Percentiles rank a stretch among this genome's conserved stretches.
Evolutionary conservation across 1,140 invertebrate genomes (phyloP).

Genomic region (Drosophila miranda): DNA sequence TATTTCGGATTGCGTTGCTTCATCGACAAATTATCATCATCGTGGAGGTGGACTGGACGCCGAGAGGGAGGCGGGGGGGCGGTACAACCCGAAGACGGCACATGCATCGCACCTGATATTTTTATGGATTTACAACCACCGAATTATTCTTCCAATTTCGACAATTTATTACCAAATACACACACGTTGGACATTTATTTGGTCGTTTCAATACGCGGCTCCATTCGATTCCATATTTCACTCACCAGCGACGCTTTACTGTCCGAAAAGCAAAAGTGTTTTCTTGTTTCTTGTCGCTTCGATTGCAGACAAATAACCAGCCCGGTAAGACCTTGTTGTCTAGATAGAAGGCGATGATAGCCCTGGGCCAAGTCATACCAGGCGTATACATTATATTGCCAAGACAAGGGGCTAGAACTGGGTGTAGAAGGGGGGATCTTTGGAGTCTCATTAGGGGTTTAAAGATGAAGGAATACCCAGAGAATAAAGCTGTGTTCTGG

Average conservation of each 20-base stretch:
- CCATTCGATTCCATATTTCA: slow-evolving; percentile 18
- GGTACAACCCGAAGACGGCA: slow-evolving; percentile 1
- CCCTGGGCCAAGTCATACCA: slow-evolving; percentile 40
- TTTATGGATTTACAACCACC: slow-evolving; percentile 75
- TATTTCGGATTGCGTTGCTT: slow-evolving; percentile 51
- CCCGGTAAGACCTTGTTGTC: slow-evolving; percentile 42
- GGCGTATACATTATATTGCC: slow-evolving; percentile 63
- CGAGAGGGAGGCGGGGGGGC: neutral
- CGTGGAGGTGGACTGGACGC: neutral
- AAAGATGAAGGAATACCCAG: too few species aligned
- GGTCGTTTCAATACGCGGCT: slow-evolving; percentile 24
- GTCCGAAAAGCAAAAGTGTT: slow-evolving; percentile 66
- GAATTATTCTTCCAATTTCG: slow-evolving; percentile 77
- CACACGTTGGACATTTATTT: slow-evolving; percentile 63
- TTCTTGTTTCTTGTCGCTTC: slow-evolving; percentile 16
- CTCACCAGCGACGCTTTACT: slow-evolving; percentile 42
- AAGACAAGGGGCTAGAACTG: slow-evolving; percentile 25
- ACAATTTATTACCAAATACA: slow-evolving; percentile 75
- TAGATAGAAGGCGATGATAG: slow-evolving; percentile 66
- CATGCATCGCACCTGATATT: slow-evolving; percentile 72
- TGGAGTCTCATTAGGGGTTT: too few species aligned
- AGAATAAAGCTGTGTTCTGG: too few species aligned
- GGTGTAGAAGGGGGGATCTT: neutral
- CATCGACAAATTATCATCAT: slow-evolving; percentile 49
- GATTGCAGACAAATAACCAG: slow-evolving; percentile 39